A percentile compares a stretch with the other conserved stretches of the same genome.
Conservation (phyloP, 1,140 invertebrate genomes). For the Drosophila pseudoananassae region DNA sequence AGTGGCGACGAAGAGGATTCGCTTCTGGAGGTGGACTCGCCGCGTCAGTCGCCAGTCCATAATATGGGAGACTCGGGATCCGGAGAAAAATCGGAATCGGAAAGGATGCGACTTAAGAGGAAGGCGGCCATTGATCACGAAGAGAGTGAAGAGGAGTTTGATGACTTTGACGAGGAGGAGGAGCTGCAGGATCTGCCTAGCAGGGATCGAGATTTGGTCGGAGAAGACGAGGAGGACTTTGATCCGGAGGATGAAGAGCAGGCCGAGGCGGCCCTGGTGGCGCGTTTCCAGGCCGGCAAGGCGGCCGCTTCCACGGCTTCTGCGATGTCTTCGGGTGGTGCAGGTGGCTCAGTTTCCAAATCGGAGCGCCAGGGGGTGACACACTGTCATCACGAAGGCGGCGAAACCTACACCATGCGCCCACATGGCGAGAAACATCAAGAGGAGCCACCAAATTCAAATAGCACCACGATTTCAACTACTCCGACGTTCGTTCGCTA, state of each 20-base stretch:
- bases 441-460: constrained; percentile 25
- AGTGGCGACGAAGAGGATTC: constrained; percentile 86
- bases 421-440: constrained; percentile 78
- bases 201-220: neutral
- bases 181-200: constrained; percentile 43
- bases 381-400: constrained; percentile 87
- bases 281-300: constrained; percentile 47
- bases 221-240: constrained; percentile 61
- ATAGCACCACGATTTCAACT: constrained; percentile 6
- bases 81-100: constrained; percentile 52
- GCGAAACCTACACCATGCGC: constrained; percentile 88
- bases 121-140: constrained; percentile 75
- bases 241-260: constrained; percentile 65
- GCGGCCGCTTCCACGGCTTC: neutral
- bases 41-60: constrained; percentile 86
- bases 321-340: neutral
- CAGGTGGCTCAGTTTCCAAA: constrained; percentile 25
- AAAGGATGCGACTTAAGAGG: constrained; percentile 64
- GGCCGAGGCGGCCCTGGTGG: constrained; percentile 64
- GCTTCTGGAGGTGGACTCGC: constrained; percentile 86
- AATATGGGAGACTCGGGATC: constrained; percentile 84
- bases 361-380: constrained; percentile 85
- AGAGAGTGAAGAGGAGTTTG: constrained; percentile 74
- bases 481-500: constrained; percentile 49
- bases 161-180: constrained; percentile 82